These are phyloP conservation scores for Helicorthomorpha holstii DNA, from an alignment of 1,140 invertebrate genomes.

Conservation along the genomic window DNA sequence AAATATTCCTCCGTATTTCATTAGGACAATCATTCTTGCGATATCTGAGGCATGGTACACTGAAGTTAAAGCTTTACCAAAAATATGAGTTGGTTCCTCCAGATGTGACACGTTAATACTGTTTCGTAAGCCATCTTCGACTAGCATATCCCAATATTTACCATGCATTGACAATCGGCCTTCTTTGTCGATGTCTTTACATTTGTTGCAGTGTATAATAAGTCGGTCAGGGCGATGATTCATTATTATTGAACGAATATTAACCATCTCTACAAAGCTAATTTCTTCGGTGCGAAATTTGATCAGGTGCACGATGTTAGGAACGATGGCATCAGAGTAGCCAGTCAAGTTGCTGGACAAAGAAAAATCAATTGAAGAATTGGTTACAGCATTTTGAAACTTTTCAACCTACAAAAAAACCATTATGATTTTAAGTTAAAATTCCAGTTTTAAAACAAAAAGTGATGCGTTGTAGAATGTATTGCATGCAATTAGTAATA, in stretches of 20 bases:
- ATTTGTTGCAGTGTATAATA: conserved; percentile 16
- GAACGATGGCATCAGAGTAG: conserved; percentile 14
- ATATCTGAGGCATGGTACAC: conserved; percentile 21
- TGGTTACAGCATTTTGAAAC: no score
- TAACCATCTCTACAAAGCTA: conserved; percentile 14
- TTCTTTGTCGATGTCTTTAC: conserved; percentile 11
- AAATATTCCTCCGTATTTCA: conserved; percentile 20
- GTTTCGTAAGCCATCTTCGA: background rate
- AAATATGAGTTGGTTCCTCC: conserved; percentile 16
- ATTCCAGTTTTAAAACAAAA: no score
- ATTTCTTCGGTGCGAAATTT: conserved; percentile 14
- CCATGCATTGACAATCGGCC: no score
- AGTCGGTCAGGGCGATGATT: conserved; percentile 15
- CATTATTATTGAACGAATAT: conserved; percentile 13
- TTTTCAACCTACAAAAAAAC: no score
- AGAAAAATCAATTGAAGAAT: conserved; percentile 1
- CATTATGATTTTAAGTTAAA: no score
- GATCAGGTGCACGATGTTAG: conserved; percentile 18
- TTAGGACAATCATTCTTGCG: conserved; percentile 16
- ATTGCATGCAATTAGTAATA: no score
- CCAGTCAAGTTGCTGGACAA: conserved; percentile 14
- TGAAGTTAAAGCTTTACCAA: conserved; percentile 15
- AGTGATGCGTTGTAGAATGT: no score
- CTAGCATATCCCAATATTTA: conserved; percentile 9
- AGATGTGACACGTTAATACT: conserved; percentile 9